Evolutionary conservation across 2,113 vertebrate species (phyloP).

Genomic region (Eira barbara): DNA sequence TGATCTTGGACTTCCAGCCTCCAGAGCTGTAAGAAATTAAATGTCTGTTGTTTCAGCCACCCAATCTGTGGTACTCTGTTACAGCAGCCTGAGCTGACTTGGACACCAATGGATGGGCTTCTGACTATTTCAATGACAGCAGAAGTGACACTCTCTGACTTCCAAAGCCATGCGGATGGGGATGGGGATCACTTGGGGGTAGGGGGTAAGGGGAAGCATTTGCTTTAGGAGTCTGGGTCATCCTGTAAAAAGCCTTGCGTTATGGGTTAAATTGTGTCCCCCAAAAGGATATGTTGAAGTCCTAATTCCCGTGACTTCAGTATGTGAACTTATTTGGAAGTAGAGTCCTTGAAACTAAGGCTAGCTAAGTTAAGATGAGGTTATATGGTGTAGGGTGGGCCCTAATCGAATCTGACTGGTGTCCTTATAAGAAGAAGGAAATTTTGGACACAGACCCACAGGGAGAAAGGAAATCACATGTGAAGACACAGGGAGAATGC

Average conservation of each 20-base stretch:
- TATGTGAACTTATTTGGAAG: background rate
- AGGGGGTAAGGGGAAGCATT: background rate
- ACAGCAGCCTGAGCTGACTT: background rate
- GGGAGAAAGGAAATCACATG: background rate
- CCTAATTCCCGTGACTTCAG: background rate
- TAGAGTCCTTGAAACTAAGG: background rate
- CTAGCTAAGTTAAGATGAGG: background rate
- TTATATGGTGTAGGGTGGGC: background rate
- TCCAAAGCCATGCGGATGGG: background rate
- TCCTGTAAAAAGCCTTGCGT: background rate
- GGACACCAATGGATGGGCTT: background rate
- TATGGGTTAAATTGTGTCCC: background rate
- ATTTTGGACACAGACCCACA: background rate
- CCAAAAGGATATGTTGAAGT: background rate
- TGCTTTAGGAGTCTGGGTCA: background rate
- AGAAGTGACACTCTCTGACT: background rate
- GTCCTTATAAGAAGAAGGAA: background rate
- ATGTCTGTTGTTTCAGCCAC: background rate
- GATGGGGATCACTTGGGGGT: background rate
- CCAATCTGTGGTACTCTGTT: background rate
- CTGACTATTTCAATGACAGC: background rate
- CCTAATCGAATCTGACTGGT: background rate
- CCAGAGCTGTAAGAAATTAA: background rate
- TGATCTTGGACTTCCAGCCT: background rate
- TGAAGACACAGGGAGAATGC: background rate